Evolutionary conservation across 1,140 invertebrate genomes (phyloP), one percentile per base, ranked within the genome.

Genomic region (Campoletis sonorensis): DNA sequence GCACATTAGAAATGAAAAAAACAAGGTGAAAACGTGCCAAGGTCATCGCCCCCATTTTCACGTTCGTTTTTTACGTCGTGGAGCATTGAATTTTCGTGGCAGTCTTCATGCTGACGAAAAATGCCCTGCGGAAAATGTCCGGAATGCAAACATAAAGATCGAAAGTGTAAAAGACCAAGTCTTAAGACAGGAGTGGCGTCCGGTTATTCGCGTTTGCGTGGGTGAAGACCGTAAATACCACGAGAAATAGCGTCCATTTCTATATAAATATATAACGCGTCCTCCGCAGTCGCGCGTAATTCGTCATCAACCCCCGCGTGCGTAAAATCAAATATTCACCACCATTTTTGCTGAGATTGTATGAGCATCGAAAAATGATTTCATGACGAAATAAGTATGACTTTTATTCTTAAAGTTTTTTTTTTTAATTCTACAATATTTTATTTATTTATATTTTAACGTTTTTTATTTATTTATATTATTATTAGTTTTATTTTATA

Each of bases 181-280:
- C 67, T 70, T 70, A 30, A 70, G 30, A 37, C 72, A 75, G 37
- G n/a, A 64, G 23, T 79, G 37, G 58, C 37, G 58, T 58, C 72
- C 72, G 67, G 67, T 70, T 70, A 70, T 70, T 70, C 67, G 67
- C 72, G 72, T 51, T 51, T 40, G 77, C 77, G 77, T 61, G 77
- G 77, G 77, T 23, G 61, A 37, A 21, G 61, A 26, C 68, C 40
- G 40, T 71, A 80, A 80, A 80, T 80, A 80, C 58, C 64, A 72
- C 67, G n/a, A 70, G 16, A 70, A 10, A 70, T 70, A 70, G 67
- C 67, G 30, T 4, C 15, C 67, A 11, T 33, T n/a, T 33, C 67
- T 70, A 70, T 70, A 33, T 70, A 70, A 37, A 33, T 70, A 33
- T 27, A 33, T 33, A 30, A 18, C 67, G 45, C 26, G 67, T 64